These are phyloP conservation scores for Chrysina gloriosa DNA, from an alignment of 2,888 invertebrate species.

Conservation along the genomic window DNA sequence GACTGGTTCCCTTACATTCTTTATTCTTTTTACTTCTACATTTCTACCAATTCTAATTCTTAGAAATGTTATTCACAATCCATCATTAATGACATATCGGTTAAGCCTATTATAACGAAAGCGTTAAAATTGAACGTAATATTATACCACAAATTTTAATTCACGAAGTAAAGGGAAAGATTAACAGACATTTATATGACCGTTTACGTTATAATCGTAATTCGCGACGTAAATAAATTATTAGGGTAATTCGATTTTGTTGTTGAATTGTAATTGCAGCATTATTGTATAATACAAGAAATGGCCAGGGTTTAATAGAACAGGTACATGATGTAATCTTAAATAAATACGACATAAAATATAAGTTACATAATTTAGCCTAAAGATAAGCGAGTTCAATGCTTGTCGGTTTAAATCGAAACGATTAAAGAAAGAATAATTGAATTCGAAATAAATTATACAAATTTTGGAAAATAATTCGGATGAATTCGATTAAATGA, in stretches of 20 bases:
- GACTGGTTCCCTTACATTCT: too few species aligned
- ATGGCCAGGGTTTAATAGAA: too few species aligned
- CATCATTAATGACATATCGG: too few species aligned
- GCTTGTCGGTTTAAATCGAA: too few species aligned
- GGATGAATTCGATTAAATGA: background rate
- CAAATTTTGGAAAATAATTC: background rate
- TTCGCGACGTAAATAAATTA: background rate
- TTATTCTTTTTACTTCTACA: too few species aligned
- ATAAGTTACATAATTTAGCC: background rate
- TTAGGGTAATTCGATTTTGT: background rate
- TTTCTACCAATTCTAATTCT: too few species aligned
- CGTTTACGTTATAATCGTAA: background rate
- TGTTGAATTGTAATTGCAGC: background rate
- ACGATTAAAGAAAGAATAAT: too few species aligned
- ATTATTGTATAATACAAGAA: background rate
- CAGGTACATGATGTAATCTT: too few species aligned
- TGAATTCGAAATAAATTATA: background rate
- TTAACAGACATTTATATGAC: background rate
- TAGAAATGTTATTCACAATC: background rate
- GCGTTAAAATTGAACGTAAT: conserved; percentile 9
- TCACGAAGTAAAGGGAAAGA: background rate
- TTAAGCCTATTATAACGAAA: background rate
- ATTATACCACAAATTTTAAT: background rate
- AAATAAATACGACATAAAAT: background rate
- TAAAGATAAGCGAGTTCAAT: too few species aligned